Evolutionary conservation across 2,113 vertebrate genomes (phyloP), one percentile per base, ranked within the genome.

Genomic region (Verasper variegatus): DNA sequence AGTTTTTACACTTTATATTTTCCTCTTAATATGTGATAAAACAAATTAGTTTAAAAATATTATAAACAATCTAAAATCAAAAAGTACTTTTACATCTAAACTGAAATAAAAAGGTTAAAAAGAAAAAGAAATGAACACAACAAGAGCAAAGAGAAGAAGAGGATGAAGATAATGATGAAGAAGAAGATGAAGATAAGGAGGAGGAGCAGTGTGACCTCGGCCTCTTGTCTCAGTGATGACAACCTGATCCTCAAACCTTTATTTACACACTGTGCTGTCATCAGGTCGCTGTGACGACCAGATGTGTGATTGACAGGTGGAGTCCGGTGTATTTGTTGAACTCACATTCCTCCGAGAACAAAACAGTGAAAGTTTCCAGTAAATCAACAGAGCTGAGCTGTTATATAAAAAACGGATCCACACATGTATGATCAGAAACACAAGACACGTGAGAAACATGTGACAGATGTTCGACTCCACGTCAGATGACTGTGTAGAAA

Each of bases 401-500:
- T 40, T 12, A 12, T 9, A 3, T 40, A 40, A 12, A 2, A 12
- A 40, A 40, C 9, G 3, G 40, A 42, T 11, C 3, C 11, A 3
- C 11, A 42, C 40, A 42, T 2, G 40, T 42, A 12, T 42, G 40
- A 42, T 42, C 11, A 42, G 11, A 12, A 42, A 37, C 8, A 37
- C 35, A 2, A 9, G 35, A 37, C 35, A 37, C 35, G 35, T 37
- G 35, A 37, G 10, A 12, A 42, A 42, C 40, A 42, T 13, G 40
- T 2, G 40, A 42, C 40, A 42, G 40, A 42, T 42, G 40, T 37
- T 37, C 10, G 35, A 37, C 35, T 37, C 35, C 35, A 37, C 35
- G 14, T 45, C 68, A 49, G 45, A 13, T 8, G 3, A 31, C 3
- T 58, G 7, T 68, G 68, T 83, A 78, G 76, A 88, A 83, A 88